These are phyloP conservation scores for Oenanthe melanoleuca DNA, from an alignment of 2,113 vertebrate species.

Conservation along the genomic window DNA sequence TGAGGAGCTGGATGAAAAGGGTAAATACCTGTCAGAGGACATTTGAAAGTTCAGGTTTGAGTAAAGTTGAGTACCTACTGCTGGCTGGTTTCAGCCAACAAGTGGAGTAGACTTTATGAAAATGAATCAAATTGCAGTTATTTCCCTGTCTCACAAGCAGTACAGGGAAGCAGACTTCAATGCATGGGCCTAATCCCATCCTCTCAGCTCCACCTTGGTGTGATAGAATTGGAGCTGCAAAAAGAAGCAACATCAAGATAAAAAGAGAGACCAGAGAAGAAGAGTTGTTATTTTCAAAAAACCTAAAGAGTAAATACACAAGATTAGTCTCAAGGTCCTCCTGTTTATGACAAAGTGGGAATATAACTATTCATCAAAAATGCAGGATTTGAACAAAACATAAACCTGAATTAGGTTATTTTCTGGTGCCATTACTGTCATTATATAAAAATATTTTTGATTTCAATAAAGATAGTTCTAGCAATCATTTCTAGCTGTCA, in stretches of 20 bases:
- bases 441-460: not conserved
- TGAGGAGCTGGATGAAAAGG: not conserved
- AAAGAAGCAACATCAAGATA: not conserved
- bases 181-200: not conserved
- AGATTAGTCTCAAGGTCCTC: not conserved
- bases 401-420: not conserved
- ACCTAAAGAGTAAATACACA: not conserved
- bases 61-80: not conserved
- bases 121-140: not conserved
- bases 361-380: not conserved
- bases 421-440: not conserved
- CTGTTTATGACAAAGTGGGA: not conserved
- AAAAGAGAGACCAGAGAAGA: not conserved
- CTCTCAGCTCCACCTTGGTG: not conserved
- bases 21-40: not conserved
- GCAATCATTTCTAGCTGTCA: not conserved
- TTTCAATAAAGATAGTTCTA: not conserved
- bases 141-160: not conserved
- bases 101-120: not conserved
- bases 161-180: not conserved
- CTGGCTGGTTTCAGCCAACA: not conserved
- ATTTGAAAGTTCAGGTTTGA: not conserved
- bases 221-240: not conserved
- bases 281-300: not conserved
- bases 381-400: accelerated